These are phyloP conservation scores for Drosophila cardini DNA, from an alignment of 1,140 invertebrate genomes.

Conservation along the genomic window DNA sequence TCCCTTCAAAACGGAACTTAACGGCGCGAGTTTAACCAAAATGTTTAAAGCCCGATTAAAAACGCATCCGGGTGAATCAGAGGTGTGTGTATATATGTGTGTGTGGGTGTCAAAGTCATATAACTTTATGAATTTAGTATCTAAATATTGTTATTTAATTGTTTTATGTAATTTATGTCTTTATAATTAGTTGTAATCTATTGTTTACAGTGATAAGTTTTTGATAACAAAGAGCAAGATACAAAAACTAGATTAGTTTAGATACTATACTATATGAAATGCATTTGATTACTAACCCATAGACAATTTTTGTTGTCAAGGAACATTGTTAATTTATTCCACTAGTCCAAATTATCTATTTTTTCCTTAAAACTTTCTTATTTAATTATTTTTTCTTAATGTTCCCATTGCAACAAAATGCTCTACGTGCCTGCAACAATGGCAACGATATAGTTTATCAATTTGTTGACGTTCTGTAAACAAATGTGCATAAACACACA, in stretches of 20 bases:
- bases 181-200: conserved; percentile 18
- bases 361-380: neutral
- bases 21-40: conserved; percentile 76
- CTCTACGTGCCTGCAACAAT: conserved; percentile 7
- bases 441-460: conserved; percentile 1
- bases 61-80: conserved; percentile 65
- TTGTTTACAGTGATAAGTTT: conserved; percentile 14
- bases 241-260: conserved; percentile 1
- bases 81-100: conserved; percentile 52
- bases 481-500: neutral
- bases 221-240: neutral
- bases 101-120: no score
- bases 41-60: conserved; percentile 81
- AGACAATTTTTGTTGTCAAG: neutral
- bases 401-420: conserved; percentile 1
- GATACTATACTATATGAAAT: neutral
- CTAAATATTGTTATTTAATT: neutral
- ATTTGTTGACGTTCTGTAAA: neutral
- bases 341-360: no score
- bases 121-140: no score
- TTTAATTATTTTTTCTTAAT: neutral
- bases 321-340: neutral
- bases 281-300: neutral
- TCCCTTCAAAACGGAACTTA: conserved; percentile 76
- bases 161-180: neutral